Evolutionary conservation across 2,113 vertebrate species (phyloP).

Genomic region (Melanostigma gelatinosum): DNA sequence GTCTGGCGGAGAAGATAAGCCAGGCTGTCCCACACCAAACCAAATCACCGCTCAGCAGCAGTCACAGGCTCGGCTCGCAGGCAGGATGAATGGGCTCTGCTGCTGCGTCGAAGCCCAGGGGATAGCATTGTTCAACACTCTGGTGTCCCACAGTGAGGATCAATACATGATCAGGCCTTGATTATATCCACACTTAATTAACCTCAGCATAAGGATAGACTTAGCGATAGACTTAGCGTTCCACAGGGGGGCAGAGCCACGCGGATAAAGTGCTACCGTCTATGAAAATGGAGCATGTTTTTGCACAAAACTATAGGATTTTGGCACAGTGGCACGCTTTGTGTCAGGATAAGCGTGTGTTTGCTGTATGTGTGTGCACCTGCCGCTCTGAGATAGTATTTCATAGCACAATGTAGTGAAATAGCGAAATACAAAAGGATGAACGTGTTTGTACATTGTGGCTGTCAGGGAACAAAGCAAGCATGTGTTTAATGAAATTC

Average conservation of each 20-base stretch:
- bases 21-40: conserved; percentile 63
- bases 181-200: conserved; percentile 83
- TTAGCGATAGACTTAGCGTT: conserved; percentile 20
- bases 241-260: conserved; percentile 35
- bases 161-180: conserved; percentile 74
- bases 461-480: conserved; percentile 67
- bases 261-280: conserved; percentile 42
- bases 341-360: conserved; percentile 6
- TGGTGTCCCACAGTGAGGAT: conserved; percentile 67
- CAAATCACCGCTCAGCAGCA: conserved; percentile 72
- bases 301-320: conserved; percentile 52
- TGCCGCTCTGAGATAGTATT: conserved; percentile 1
- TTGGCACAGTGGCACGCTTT: conserved; percentile 21
- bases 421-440: neutral
- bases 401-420: neutral
- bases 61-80: conserved; percentile 54
- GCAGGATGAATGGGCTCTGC: conserved; percentile 68
- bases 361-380: neutral
- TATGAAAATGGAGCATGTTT: conserved; percentile 60
- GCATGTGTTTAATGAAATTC: neutral
- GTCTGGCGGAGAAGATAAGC: conserved; percentile 82
- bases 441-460: conserved; percentile 74
- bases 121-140: conserved; percentile 76
- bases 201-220: conserved; percentile 64
- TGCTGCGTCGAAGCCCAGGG: conserved; percentile 55